Evolutionary conservation across 2,113 vertebrate genomes (phyloP), one percentile per base, ranked within the genome.

Genomic region (Leucopternis melanops): DNA sequence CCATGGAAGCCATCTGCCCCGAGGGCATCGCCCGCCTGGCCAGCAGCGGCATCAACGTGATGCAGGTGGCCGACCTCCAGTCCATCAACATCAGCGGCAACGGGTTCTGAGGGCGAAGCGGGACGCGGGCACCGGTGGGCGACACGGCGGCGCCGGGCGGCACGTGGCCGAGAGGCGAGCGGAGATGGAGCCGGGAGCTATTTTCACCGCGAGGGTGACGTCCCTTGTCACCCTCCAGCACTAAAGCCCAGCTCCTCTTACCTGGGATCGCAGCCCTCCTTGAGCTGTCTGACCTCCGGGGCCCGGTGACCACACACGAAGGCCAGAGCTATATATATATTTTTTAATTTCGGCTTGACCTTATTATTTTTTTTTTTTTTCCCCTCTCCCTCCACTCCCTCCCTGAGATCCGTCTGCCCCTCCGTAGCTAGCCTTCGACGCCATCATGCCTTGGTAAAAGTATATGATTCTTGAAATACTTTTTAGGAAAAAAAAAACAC

Each of bases 11-110:
- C 75, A 98, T 99, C 91, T 99, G 99, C 52, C 98, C 99, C 6
- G 99, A 99, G 95, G 98, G 99, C 97, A 98, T 99, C 88, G 99
- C 99, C 14, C 99, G 98, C 87, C 96, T 99, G 92, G 98, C 99
- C 92, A 98, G 97, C 98, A 98, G 99, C 8, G 98, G 99, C 92
- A 99, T 99, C 97, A 99, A 98, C 70, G 99, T 99, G 96, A 99
- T 99, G 99, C 99, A 99, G 90, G 99, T 99, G 97, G 97, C 98
- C 13, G 99, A 99, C 96, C 98, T 99, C 71, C 99, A 99, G 92
- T 98, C 99, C 92, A 98, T 99, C 83, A 99, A 99, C 97, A 98
- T 99, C 95, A 99, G 98, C 95, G 99, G 98, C 97, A 99, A 99
- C 81, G 98, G 98, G 94, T 99, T 98, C 98, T 99, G 98, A 98